Base-by-base conservation (phyloP, 2,113 vertebrate species). In the Larimichthys crocea region DNA sequence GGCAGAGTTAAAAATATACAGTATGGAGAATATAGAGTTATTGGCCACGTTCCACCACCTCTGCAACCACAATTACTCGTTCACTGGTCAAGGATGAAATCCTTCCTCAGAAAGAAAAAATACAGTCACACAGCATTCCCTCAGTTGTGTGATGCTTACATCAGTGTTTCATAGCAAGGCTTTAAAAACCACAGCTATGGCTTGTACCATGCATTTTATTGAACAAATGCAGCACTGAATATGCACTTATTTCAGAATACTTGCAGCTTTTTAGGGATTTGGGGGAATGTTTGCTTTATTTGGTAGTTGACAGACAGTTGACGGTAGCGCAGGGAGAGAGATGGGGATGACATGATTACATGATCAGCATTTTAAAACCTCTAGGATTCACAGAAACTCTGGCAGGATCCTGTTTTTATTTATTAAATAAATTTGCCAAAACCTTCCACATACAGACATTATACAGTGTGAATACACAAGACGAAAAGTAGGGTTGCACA, bases 71-170 rank as follows among this genome's bases (percentile, higher is more conserved):
- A 87, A 84, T 81, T 68, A 71, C 83, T 85, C 86, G 82, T 92
- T 85, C 83, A 79, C 86, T 44, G 59, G 85, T 90, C 81, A 90
- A 68, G 84, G 73, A 91, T 85, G 70, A 90, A 89, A 85, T 83
- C 74, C 68, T 60, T 40, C 63, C 46, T 86, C 65, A 78, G 66
- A 89, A 75, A 83, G 64, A 42, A 77, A 77, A 83, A 83, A 82
- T 50, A 79, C 79, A 86, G 67, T 57, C 76, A 64, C 65, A 50
- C 62, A 70, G 56, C 16, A 4, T 67, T 64, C 26, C 3, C 42
- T 82, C 70, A 49, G 59, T 35, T 80, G 35, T 76, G 31, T 29
- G 67, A 74, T 48, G 55, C 52, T 83, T 66, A 46, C 55, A 68
- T 75, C 52, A 60, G 40, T 66, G 69, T 89, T 88, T 86, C 44